Evolutionary conservation across 1,140 invertebrate genomes (phyloP).

Genomic region (Antheraea mylitta): DNA sequence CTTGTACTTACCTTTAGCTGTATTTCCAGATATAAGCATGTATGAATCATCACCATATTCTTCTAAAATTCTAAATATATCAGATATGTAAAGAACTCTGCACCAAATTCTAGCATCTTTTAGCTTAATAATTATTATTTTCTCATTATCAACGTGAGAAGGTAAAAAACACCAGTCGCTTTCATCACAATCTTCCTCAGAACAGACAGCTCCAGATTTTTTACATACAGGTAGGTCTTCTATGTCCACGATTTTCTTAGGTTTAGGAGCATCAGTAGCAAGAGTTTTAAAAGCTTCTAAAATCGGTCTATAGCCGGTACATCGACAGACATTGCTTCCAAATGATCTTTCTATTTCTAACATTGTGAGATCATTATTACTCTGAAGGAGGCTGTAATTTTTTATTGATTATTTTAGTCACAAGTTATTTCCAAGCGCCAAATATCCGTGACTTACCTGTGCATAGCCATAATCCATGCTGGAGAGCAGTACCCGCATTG

Average conservation of each 20-base stretch:
- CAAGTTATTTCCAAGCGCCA: no score
- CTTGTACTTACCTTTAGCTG: constrained; percentile 35
- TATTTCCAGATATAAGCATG: constrained; percentile 81
- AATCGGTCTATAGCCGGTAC: constrained; percentile 90
- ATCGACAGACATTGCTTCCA: constrained; percentile 88
- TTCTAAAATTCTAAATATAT: constrained; percentile 76
- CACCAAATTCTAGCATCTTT: constrained; percentile 60
- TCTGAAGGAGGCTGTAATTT: constrained; percentile 55
- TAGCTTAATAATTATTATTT: constrained; percentile 13
- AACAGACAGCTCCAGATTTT: constrained; percentile 49
- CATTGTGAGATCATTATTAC: constrained; percentile 73
- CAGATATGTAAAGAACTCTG: constrained; percentile 65
- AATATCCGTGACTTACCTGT: constrained; percentile 70
- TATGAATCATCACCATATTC: constrained; percentile 59
- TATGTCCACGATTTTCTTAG: constrained; percentile 37
- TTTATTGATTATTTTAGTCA: neutral
- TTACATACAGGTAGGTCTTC: constrained; percentile 56
- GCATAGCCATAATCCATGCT: constrained; percentile 78
- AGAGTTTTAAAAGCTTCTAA: constrained; percentile 88
- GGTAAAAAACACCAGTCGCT: constrained; percentile 36
- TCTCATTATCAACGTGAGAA: constrained; percentile 28
- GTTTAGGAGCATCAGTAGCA: constrained; percentile 49
- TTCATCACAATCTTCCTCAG: constrained; percentile 25
- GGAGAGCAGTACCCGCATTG: constrained; percentile 33
- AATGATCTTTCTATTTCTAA: constrained; percentile 84